Base-by-base conservation (phyloP, 1,140 invertebrate species). In the Euura lappo region DNA sequence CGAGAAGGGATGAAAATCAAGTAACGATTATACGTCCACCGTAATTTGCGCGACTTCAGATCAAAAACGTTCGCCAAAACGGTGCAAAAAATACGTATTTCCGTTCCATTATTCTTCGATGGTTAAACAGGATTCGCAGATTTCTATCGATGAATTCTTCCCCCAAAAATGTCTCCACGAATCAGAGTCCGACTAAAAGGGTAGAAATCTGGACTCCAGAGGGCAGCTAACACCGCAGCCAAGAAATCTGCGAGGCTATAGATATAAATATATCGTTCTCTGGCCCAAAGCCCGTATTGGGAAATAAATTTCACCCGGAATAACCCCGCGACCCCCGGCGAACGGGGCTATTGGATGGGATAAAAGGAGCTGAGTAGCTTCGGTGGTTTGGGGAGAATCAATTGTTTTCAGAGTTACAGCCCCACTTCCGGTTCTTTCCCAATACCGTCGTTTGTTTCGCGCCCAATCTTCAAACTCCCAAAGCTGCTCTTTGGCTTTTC, bases 371-470 rank as follows among this genome's bases (percentile, higher is more conserved):
- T 11, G 51, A 51, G 3, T n/a, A 28, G 28, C 28, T 28, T 60
- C 51, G 10, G 8, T 60, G 10, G 51, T 3, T n/a, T 60, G 8
- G 51, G 51, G 51, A 60, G 51, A 60, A 60, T 60, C 51, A 60
- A 60, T 60, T 60, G 51, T 60, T 60, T 60, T 60, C 51, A 60
- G 51, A 60, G 51, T 60, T 60, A 60, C 51, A 60, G 51, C 51
- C 28, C 28, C 51, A 60, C 51, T 60, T 60, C 51, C 51, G 51
- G 51, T 60, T n/a, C 28, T 60, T 4, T n/a, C 3, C 13, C 51
- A 8, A 60, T 28, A 28, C 28, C 28, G 28, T 28, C 28, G 28
- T 28, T 28, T 28, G 28, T 28, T 28, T 28, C 28, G 28, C 28
- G 28, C 28, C 28, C 28, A 28, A 28, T 28, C 28, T 28, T 28